Percentiles rank a stretch among this genome's conserved stretches.
These are phyloP conservation scores for Beris chalybata DNA, from an alignment of 2,888 invertebrate genomes.

Conservation along the genomic window DNA sequence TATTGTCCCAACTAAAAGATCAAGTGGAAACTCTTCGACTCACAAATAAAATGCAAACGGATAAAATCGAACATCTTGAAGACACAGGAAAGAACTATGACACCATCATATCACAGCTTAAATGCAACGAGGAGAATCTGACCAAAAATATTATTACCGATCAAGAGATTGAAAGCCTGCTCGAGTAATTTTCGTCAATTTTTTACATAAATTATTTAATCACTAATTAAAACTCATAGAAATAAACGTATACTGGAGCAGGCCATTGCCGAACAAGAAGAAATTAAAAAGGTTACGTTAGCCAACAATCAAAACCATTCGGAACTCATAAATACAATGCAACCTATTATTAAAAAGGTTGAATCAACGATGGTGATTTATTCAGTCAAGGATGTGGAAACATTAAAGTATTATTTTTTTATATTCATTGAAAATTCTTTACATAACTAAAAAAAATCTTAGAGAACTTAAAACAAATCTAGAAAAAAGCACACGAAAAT, in stretches of 20 bases:
- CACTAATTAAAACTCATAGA: neutral
- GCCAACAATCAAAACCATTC: slow-evolving; percentile 19
- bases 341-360: slow-evolving; percentile 24
- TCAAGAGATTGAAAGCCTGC: slow-evolving; percentile 29
- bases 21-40: slow-evolving; percentile 18
- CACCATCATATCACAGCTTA: slow-evolving; percentile 13
- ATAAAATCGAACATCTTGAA: slow-evolving; percentile 23
- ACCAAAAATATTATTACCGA: slow-evolving; percentile 27
- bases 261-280: slow-evolving; percentile 31
- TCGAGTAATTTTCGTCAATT: slow-evolving; percentile 6
- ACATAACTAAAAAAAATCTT: too few relatives aligned
- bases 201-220: neutral
- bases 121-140: slow-evolving; percentile 24
- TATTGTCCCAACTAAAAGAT: slow-evolving; percentile 16
- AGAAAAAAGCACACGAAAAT: slow-evolving; percentile 13
- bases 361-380: slow-evolving; percentile 21
- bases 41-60: slow-evolving; percentile 10
- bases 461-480: slow-evolving; percentile 26
- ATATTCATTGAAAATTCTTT: too few relatives aligned
- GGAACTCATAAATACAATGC: slow-evolving; percentile 19
- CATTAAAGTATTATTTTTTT: slow-evolving; percentile 14
- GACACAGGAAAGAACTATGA: slow-evolving; percentile 22
- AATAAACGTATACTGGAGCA: slow-evolving; percentile 28
- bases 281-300: slow-evolving; percentile 24
- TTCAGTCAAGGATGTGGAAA: slow-evolving; percentile 16